Percentiles rank a stretch among this genome's conserved stretches.
These are phyloP conservation scores for Drosophila fungiperda DNA, from an alignment of 2,888 invertebrate species.

Conservation along the genomic window DNA sequence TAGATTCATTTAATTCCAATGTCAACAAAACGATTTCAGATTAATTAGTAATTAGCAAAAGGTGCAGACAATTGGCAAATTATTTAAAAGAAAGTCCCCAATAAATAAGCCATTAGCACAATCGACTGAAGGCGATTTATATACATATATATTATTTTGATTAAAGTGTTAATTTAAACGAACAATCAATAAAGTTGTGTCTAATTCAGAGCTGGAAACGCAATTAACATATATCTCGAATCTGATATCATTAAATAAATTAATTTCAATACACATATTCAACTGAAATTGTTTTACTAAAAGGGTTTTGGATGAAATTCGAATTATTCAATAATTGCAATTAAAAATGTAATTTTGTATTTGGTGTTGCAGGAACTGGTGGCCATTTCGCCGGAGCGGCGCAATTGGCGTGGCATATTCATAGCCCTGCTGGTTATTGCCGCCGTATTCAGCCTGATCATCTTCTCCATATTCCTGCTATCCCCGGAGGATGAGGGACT, in stretches of 20 bases:
- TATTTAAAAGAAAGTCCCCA: neutral
- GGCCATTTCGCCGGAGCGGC: slow-evolving; percentile 92
- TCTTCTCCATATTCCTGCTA: slow-evolving; percentile 95
- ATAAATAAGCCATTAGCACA: slow-evolving; percentile 8
- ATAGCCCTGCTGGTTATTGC: slow-evolving; percentile 96
- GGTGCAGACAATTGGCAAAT: slow-evolving; percentile 13
- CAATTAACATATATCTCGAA: too few relatives aligned
- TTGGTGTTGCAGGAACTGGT: slow-evolving; percentile 91
- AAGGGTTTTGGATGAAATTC: neutral
- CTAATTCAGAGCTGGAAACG: neutral
- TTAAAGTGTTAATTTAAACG: neutral
- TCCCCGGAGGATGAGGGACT: slow-evolving; percentile 91
- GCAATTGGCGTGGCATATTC: slow-evolving; percentile 97
- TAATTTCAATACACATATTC: neutral
- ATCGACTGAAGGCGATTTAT: neutral
- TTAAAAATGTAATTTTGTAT: neutral
- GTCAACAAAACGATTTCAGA: slow-evolving; percentile 4
- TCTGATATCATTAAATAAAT: too few relatives aligned
- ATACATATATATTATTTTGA: neutral
- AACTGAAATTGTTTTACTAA: neutral
- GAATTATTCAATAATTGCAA: neutral
- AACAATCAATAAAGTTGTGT: neutral
- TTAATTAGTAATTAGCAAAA: slow-evolving; percentile 5
- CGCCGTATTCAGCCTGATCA: slow-evolving; percentile 94
- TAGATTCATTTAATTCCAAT: slow-evolving; percentile 3